phyloP scores from a whole-genome alignment of 1,140 invertebrate genomes.

The Drosophila obscura region DNA sequence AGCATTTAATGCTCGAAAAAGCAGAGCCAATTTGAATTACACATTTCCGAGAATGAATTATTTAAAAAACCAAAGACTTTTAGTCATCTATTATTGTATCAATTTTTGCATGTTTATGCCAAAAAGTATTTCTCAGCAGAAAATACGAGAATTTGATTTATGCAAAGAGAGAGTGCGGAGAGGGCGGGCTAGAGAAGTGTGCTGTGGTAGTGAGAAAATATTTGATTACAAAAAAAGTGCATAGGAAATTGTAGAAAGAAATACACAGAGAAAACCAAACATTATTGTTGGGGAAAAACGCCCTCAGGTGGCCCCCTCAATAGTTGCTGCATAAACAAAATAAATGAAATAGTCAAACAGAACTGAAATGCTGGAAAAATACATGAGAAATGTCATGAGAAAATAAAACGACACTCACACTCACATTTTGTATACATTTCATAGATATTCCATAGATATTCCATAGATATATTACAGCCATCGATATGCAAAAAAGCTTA shows the following conservation, averaged over 20 bases:
- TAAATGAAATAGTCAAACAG: slow-evolving; percentile 30
- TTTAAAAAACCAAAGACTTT: too few species aligned
- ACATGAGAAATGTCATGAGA: slow-evolving; percentile 17
- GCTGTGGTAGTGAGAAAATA: slow-evolving; percentile 14
- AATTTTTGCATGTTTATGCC: too few species aligned
- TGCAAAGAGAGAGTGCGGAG: slow-evolving; percentile 13
- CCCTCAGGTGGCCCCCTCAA: slow-evolving; percentile 17
- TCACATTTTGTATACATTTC: too few species aligned
- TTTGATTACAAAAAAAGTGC: slow-evolving; percentile 35
- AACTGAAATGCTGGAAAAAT: slow-evolving; percentile 20
- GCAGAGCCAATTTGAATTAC: too few species aligned
- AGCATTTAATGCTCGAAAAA: too few species aligned
- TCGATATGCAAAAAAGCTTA: slow-evolving; percentile 41
- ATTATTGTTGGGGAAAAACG: slow-evolving; percentile 4
- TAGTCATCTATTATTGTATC: too few species aligned
- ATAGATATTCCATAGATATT: neutral
- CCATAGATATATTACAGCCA: slow-evolving; percentile 3
- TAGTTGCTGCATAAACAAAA: slow-evolving; percentile 37
- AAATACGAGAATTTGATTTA: slow-evolving; percentile 6
- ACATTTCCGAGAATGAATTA: too few species aligned
- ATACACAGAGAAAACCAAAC: slow-evolving; percentile 25
- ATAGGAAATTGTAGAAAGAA: slow-evolving; percentile 20
- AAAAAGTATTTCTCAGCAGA: too few species aligned
- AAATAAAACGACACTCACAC: slow-evolving; percentile 1
- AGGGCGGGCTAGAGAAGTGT: neutral